phyloP scores from a whole-genome alignment of 2,888 invertebrate genomes.

The Thumatha senex region DNA sequence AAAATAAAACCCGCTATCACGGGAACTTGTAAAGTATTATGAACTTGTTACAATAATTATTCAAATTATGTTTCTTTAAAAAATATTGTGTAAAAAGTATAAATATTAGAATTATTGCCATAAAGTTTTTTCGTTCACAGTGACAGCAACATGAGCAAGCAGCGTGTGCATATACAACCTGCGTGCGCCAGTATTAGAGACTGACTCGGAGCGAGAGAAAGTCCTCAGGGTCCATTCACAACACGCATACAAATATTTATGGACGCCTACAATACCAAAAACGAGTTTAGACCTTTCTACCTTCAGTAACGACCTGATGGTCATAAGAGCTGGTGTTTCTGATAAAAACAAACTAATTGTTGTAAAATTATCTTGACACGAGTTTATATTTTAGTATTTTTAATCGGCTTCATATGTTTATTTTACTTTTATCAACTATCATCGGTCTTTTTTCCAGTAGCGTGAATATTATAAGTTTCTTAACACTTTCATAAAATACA shows the following conservation, averaged over 20 bases:
- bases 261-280: constrained; percentile 74
- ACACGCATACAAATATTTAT: constrained; percentile 82
- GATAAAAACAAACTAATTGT: neutral
- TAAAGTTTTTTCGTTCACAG: neutral
- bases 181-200: constrained; percentile 61
- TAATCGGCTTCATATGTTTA: too few relatives aligned
- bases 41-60: neutral
- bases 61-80: neutral
- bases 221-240: constrained; percentile 80
- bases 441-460: too few relatives aligned
- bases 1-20: too few relatives aligned
- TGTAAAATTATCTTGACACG: neutral
- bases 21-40: too few relatives aligned
- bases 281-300: constrained; percentile 76
- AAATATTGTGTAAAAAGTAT: neutral
- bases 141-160: constrained; percentile 25
- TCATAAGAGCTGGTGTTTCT: constrained; percentile 4
- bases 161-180: constrained; percentile 38
- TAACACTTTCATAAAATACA: too few relatives aligned
- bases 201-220: constrained; percentile 69
- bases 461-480: too few relatives aligned
- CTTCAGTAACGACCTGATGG: constrained; percentile 45
- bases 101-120: constrained; percentile 3
- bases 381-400: too few relatives aligned
- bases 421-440: too few relatives aligned